phyloP scores from a whole-genome alignment of 2,888 invertebrate species.

The Chloroclysta siterata region DNA sequence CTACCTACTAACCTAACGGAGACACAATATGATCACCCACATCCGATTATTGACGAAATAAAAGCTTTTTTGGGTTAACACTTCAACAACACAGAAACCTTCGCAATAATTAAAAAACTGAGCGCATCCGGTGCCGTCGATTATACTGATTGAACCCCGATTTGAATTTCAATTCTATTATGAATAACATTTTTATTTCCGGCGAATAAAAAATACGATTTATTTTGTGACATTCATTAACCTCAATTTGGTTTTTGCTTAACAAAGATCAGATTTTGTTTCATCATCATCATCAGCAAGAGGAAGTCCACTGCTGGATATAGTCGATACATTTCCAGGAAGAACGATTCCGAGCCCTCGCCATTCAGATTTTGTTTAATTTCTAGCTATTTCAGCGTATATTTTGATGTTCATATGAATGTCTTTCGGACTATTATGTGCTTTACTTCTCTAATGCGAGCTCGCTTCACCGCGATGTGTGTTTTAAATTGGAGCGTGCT shows the following conservation, averaged over 20 bases:
- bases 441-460: slow-evolving; percentile 42
- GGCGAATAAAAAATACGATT: slow-evolving; percentile 64
- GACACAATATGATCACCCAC: slow-evolving; percentile 53
- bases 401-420: slow-evolving; percentile 13
- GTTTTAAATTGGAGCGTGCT: slow-evolving; percentile 79
- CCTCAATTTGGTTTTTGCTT: slow-evolving; percentile 60
- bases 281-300: no score
- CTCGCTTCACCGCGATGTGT: slow-evolving; percentile 59
- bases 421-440: slow-evolving; percentile 8
- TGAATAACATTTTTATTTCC: slow-evolving; percentile 67
- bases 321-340: no score
- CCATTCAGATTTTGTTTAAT: neutral
- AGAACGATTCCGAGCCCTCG: no score
- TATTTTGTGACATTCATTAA: slow-evolving; percentile 59
- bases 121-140: slow-evolving; percentile 71
- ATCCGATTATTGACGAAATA: slow-evolving; percentile 51
- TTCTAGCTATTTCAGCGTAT: neutral
- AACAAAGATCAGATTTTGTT: slow-evolving; percentile 27
- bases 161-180: slow-evolving; percentile 75
- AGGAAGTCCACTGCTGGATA: no score
- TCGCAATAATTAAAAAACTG: slow-evolving; percentile 77
- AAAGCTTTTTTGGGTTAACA: slow-evolving; percentile 59
- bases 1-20: slow-evolving; percentile 45
- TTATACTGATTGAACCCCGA: slow-evolving; percentile 75
- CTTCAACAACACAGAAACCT: slow-evolving; percentile 59